Evolutionary conservation across 2,888 invertebrate species (phyloP).

Genomic region (Prosapia bicincta): DNA sequence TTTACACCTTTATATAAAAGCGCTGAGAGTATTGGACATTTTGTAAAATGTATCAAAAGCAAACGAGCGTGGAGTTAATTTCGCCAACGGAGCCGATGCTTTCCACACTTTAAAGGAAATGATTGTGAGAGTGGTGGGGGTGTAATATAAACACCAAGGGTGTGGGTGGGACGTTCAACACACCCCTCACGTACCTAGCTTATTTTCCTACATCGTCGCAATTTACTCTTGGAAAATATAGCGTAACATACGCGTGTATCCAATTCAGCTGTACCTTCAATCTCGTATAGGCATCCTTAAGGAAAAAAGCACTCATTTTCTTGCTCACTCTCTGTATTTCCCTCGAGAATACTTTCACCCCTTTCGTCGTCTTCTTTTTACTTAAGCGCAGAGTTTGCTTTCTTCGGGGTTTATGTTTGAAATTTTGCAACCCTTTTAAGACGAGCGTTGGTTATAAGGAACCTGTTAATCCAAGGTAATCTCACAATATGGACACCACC

Average conservation of each 20-base stretch:
- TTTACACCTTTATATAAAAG: neutral
- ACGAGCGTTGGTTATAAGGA: neutral
- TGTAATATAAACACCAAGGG: neutral
- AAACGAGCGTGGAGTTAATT: neutral
- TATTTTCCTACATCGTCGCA: neutral
- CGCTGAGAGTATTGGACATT: neutral
- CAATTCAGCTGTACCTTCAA: neutral
- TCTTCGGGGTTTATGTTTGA: neutral
- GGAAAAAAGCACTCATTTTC: constrained; percentile 15
- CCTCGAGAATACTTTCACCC: constrained; percentile 8
- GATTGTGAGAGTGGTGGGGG: neutral
- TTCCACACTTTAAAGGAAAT: neutral
- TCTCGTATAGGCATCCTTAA: neutral
- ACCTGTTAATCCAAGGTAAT: neutral
- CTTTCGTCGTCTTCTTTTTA: neutral
- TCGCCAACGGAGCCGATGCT: neutral
- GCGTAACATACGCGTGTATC: neutral
- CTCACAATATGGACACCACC: neutral
- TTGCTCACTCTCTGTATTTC: constrained; percentile 20
- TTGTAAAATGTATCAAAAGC: neutral
- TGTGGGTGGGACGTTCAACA: neutral
- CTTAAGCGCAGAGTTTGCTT: neutral
- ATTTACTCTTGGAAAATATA: neutral
- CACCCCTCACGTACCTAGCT: neutral
- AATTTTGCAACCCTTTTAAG: neutral